phyloP scores from a whole-genome alignment of 2,113 vertebrate genomes.

The Mus pahari region DNA sequence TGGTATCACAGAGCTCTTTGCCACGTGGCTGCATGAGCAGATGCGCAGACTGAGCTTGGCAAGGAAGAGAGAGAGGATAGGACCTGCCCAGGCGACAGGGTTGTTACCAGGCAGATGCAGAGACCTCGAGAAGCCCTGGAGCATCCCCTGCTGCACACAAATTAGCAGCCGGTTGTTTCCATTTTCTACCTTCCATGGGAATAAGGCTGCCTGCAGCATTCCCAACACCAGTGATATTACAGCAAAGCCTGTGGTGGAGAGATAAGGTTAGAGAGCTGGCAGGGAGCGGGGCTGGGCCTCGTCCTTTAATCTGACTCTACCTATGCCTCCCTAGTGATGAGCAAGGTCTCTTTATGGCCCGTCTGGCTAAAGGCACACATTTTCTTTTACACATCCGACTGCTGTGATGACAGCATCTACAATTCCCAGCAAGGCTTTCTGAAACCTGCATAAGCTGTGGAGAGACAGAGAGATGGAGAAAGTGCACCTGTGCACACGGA shows the following conservation, averaged over 20 bases:
- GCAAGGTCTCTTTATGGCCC: conserved; percentile 15
- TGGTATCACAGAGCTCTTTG: neutral
- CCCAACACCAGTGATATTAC: conserved; percentile 21
- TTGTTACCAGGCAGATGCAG: neutral
- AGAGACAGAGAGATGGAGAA: neutral
- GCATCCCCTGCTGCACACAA: neutral
- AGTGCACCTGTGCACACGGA: neutral
- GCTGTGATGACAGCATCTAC: neutral
- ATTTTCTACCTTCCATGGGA: neutral
- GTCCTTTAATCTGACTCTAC: conserved; percentile 51
- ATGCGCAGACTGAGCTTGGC: neutral
- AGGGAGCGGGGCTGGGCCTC: neutral
- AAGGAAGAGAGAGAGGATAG: neutral
- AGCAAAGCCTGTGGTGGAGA: conserved; percentile 62
- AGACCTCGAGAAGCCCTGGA: neutral
- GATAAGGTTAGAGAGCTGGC: conserved; percentile 56
- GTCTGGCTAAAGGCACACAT: neutral
- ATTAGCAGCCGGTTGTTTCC: conserved; percentile 37
- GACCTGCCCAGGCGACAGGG: neutral
- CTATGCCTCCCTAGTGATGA: neutral
- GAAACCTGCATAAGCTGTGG: neutral
- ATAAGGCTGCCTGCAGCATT: neutral
- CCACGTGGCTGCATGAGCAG: neutral
- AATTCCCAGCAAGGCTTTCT: neutral
- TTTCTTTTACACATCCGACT: neutral